A percentile compares a stretch with the other conserved stretches of the same genome.
phyloP scores from a whole-genome alignment of 1,140 invertebrate species.

The Drosophila pectinifera region DNA sequence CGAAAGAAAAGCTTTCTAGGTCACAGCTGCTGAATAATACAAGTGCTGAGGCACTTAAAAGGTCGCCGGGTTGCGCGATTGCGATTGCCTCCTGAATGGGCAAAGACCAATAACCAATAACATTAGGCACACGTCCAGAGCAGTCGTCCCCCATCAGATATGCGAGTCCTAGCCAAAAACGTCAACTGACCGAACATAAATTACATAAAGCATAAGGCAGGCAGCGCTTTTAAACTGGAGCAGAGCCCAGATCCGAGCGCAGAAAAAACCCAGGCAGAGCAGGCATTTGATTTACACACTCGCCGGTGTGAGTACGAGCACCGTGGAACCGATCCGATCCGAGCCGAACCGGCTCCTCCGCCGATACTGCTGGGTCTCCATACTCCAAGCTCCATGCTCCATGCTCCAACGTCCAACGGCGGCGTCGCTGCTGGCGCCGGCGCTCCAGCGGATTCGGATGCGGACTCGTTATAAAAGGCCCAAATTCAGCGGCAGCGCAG shows the following conservation, averaged over 20 bases:
- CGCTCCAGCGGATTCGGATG: constrained; percentile 35
- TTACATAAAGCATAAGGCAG: constrained; percentile 58
- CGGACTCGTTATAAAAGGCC: constrained; percentile 75
- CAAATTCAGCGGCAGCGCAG: constrained; percentile 69
- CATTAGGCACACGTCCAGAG: constrained; percentile 52
- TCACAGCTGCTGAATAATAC: constrained; percentile 54
- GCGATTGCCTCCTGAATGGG: constrained; percentile 17
- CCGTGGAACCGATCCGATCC: constrained; percentile 20
- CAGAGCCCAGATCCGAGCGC: constrained; percentile 30
- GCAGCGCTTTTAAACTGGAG: constrained; percentile 72
- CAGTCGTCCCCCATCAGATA: constrained; percentile 24
- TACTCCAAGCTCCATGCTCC: constrained; percentile 4
- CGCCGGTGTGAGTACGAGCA: constrained; percentile 30
- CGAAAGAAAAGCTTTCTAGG: constrained; percentile 80
- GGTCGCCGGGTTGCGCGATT: constrained; percentile 44
- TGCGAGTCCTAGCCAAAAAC: constrained; percentile 71
- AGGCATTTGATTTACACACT: constrained; percentile 71
- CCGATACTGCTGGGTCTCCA: constrained; percentile 1
- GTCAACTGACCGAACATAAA: constrained; percentile 60
- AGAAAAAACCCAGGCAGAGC: constrained; percentile 54
- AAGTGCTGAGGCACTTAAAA: constrained; percentile 50
- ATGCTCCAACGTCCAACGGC: constrained; percentile 30
- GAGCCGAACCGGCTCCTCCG: constrained; percentile 22
- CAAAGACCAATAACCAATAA: constrained; percentile 45
- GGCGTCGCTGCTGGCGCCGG: constrained; percentile 31